phyloP scores from a whole-genome alignment of 2,113 vertebrate species.

The Saimiri boliviensis region DNA sequence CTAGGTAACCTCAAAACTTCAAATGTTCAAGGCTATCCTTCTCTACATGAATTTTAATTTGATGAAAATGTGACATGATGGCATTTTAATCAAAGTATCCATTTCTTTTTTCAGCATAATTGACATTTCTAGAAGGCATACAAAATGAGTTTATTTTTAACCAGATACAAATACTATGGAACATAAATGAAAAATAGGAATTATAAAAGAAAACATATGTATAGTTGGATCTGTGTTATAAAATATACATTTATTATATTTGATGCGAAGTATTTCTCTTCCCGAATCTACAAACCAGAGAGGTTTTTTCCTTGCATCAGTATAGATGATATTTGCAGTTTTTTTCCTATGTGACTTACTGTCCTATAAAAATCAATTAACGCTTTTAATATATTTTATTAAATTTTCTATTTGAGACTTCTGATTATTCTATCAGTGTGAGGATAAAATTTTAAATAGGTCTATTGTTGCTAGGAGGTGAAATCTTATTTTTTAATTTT shows the following conservation, averaged over 20 bases:
- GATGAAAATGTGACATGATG: slow-evolving; percentile 8
- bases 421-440: not conserved
- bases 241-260: not conserved
- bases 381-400: not conserved
- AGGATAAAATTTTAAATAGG: not conserved
- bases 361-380: not conserved
- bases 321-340: not conserved
- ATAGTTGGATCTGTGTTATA: not conserved
- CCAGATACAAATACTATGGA: not conserved
- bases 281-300: not conserved
- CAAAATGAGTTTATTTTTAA: slow-evolving; percentile 38
- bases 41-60: slow-evolving; percentile 28
- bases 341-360: not conserved
- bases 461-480: not conserved
- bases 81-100: slow-evolving; percentile 46
- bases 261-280: not conserved
- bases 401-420: slow-evolving; percentile 27
- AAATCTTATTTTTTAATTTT: slow-evolving; percentile 29
- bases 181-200: not conserved
- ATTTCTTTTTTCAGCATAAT: slow-evolving; percentile 40
- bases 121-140: not conserved
- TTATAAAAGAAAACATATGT: not conserved
- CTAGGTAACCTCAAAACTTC: slow-evolving; percentile 42
- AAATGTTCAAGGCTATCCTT: slow-evolving; percentile 51
- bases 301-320: not conserved